Conservation (phyloP, 92 coral and sea anemone species). For the Epizoanthus fatuus region DNA sequence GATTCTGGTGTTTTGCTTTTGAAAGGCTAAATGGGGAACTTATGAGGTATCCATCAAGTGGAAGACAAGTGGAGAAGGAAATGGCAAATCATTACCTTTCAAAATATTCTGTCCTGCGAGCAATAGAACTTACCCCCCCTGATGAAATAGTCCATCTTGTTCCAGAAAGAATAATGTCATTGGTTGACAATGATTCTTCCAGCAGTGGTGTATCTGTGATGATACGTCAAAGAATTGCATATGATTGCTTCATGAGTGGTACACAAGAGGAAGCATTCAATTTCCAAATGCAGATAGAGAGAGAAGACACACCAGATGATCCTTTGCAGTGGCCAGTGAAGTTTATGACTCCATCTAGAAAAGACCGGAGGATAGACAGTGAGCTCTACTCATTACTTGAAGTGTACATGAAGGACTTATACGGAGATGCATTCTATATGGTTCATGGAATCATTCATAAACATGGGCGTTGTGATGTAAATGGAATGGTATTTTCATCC, state of each 20-base stretch:
- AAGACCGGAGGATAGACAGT: conserved; percentile 6
- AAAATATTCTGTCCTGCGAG: conserved; percentile 15
- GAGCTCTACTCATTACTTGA: neutral
- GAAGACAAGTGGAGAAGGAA: conserved; percentile 53
- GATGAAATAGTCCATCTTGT: neutral
- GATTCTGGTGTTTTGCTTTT: conserved; percentile 63
- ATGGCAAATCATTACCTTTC: conserved; percentile 30
- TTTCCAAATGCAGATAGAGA: neutral
- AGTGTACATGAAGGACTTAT: conserved; percentile 21
- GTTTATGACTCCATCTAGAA: conserved; percentile 1
- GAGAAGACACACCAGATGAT: neutral
- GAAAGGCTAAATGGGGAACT: conserved; percentile 56
- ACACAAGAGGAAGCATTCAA: neutral
- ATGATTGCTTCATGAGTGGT: conserved; percentile 1
- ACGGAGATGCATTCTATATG: neutral
- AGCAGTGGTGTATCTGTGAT: neutral
- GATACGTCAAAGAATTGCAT: conserved; percentile 7
- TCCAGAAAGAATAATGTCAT: neutral
- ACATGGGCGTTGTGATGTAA: conserved; percentile 58
- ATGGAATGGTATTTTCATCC: conserved; percentile 53
- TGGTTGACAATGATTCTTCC: neutral
- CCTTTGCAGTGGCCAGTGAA: neutral
- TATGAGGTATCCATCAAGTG: conserved; percentile 41
- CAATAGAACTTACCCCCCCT: conserved; percentile 18
- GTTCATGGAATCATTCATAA: conserved; percentile 55